Conservation (phyloP, 2,888 invertebrate genomes). For the Apamea crenata region DNA sequence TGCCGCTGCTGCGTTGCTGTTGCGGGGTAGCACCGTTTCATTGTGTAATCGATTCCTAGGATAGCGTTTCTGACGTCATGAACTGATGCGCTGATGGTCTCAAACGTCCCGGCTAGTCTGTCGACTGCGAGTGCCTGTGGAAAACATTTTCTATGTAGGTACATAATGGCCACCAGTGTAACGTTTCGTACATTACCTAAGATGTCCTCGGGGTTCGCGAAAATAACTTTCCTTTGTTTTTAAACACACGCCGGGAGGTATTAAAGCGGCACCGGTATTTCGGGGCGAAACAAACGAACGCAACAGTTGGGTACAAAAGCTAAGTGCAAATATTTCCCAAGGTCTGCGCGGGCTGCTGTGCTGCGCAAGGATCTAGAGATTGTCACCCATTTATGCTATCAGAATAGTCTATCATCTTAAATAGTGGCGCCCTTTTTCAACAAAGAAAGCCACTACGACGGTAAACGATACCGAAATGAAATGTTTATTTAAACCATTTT, state of each 20-base stretch:
- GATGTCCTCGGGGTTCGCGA: neutral
- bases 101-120: slow-evolving; percentile 81
- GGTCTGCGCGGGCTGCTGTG: neutral
- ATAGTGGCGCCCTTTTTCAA: neutral
- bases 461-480: too few species aligned
- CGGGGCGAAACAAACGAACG: neutral
- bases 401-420: neutral
- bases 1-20: slow-evolving; percentile 75
- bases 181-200: neutral
- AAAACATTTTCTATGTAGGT: slow-evolving; percentile 6
- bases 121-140: slow-evolving; percentile 83
- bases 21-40: slow-evolving; percentile 81
- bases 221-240: neutral
- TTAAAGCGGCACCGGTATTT: neutral
- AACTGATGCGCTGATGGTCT: slow-evolving; percentile 79
- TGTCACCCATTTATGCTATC: neutral
- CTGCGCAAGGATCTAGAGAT: neutral
- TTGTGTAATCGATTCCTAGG: slow-evolving; percentile 83
- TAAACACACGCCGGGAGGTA: too few species aligned
- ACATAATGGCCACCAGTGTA: neutral
- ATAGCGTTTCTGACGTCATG: slow-evolving; percentile 84
- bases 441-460: neutral
- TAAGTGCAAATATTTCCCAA: neutral
- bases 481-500: neutral
- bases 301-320: neutral